A percentile compares a stretch with the other conserved stretches of the same genome.
Conservation (phyloP, 2,797 vertebrate genomes). For the Syngnathus acus region DNA sequence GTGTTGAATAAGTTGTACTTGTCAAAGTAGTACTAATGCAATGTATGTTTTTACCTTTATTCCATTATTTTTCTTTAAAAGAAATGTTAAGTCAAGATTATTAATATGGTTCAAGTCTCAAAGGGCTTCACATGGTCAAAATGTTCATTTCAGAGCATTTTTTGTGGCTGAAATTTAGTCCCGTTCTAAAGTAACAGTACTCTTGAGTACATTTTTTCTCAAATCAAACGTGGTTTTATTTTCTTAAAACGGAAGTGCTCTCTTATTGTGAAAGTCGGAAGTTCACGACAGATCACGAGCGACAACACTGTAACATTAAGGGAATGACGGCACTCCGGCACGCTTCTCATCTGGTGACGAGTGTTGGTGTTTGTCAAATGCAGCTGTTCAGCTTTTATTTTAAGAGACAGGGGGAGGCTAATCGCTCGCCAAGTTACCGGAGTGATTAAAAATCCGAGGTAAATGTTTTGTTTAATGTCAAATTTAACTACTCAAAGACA, state of each 20-base stretch:
- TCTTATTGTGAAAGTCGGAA: conserved; percentile 41
- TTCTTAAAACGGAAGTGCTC: background rate
- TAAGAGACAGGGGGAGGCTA: background rate
- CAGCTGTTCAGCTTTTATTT: background rate
- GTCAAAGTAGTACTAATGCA: too few species aligned
- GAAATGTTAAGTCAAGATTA: too few species aligned
- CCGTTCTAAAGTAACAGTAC: background rate
- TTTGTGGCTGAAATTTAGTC: too few species aligned
- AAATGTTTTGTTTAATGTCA: conserved; percentile 31
- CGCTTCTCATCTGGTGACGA: background rate
- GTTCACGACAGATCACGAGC: background rate
- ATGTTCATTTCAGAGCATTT: too few species aligned
- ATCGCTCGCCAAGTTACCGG: background rate
- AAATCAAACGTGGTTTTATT: background rate
- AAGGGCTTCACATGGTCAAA: too few species aligned
- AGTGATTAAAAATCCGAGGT: conserved; percentile 24
- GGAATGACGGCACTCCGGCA: background rate
- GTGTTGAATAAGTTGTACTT: too few species aligned
- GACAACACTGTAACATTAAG: background rate
- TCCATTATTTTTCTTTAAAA: too few species aligned
- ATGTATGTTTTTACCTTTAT: too few species aligned
- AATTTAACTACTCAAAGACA: background rate
- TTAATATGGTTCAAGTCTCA: too few species aligned
- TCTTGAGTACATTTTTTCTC: background rate
- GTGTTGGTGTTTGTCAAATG: background rate